Evolutionary conservation across 35 echinoderm and acorn worm genomes (phyloP).

Genomic region (Eucidaris tribuloides): DNA sequence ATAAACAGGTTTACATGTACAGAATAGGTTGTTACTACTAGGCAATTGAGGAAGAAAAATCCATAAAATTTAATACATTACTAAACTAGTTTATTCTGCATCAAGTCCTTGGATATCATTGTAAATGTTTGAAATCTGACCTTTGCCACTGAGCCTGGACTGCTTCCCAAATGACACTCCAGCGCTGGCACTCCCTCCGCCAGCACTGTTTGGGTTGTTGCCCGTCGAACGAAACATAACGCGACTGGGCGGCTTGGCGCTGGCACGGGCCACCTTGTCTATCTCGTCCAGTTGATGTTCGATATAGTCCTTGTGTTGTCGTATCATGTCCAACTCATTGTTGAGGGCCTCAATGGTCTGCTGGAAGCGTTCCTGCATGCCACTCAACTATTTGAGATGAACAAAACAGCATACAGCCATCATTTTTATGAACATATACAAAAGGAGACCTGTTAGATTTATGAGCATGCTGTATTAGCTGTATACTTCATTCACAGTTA

Average conservation of each 20-base stretch:
- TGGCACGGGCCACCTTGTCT: conserved; percentile 19
- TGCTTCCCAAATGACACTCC: conserved; percentile 36
- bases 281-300: conserved; percentile 73
- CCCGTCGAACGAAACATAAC: conserved; percentile 23
- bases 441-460: too few relatives aligned
- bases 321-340: conserved; percentile 80
- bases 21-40: too few relatives aligned
- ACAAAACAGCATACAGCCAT: too few relatives aligned
- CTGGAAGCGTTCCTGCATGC: conserved; percentile 70
- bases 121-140: background rate
- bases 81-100: too few relatives aligned
- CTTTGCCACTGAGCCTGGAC: conserved; percentile 73
- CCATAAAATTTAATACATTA: too few relatives aligned
- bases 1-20: too few relatives aligned
- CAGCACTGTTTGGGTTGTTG: background rate
- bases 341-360: conserved; percentile 82
- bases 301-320: conserved; percentile 79
- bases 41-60: too few relatives aligned
- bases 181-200: background rate
- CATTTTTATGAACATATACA: too few relatives aligned
- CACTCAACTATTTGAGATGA: background rate
- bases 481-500: too few relatives aligned
- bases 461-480: too few relatives aligned
- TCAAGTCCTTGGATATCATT: too few relatives aligned
- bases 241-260: conserved; percentile 68